These are phyloP conservation scores for Anguilla japonica DNA, from an alignment of 2,113 vertebrate species.

Conservation along the genomic window DNA sequence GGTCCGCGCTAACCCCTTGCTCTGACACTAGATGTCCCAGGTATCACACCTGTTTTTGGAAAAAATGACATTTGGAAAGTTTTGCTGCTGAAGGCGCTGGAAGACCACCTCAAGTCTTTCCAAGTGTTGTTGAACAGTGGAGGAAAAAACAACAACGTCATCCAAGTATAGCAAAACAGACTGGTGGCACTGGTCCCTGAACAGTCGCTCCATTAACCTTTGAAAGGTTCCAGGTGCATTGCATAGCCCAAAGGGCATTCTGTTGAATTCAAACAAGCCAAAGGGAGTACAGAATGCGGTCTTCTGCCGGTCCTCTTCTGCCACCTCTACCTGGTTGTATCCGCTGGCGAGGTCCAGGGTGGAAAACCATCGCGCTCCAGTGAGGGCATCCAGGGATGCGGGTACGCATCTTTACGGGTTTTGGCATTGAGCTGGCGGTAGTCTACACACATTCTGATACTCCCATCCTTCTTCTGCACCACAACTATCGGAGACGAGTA, in stretches of 20 bases:
- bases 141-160: not conserved
- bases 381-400: no score
- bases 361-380: no score
- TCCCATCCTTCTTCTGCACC: not conserved
- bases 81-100: not conserved
- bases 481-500: not conserved
- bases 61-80: not conserved
- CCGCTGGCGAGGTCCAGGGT: no score
- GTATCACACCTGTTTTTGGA: not conserved
- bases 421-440: not conserved
- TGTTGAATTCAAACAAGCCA: no score
- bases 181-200: not conserved
- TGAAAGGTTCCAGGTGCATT: no score
- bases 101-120: not conserved
- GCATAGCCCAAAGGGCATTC: no score
- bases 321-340: no score
- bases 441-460: not conserved
- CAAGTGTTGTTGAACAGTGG: not conserved
- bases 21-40: not conserved
- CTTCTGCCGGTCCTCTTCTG: no score
- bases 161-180: conserved; percentile 6
- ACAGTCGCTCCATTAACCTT: not conserved
- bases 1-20: not conserved
- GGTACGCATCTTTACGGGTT: no score
- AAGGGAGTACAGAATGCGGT: no score